Evolutionary conservation across 1,140 invertebrate species (phyloP).

Genomic region (Scaptomyza pallida): DNA sequence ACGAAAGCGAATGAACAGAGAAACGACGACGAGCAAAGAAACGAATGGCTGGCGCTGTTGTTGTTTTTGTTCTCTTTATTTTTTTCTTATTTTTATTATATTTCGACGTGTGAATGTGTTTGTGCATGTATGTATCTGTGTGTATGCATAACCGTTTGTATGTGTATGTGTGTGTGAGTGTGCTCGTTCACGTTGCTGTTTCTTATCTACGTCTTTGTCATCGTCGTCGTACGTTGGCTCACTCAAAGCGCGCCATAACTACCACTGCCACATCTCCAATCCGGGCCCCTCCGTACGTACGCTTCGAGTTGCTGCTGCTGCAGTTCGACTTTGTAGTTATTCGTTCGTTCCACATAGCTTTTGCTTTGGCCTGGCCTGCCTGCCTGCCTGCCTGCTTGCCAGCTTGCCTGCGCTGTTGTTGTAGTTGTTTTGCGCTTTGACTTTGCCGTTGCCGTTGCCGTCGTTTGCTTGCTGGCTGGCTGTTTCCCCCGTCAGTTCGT

Average conservation of each 20-base stretch:
- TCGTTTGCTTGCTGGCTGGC: too few relatives aligned
- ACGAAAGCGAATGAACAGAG: constrained; percentile 48
- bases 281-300: constrained; percentile 42
- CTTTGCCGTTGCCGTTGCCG: constrained; percentile 45
- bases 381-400: background rate
- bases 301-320: constrained; percentile 77
- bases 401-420: constrained; percentile 17
- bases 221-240: constrained; percentile 63
- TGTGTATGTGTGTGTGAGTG: constrained; percentile 37
- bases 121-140: constrained; percentile 21
- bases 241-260: constrained; percentile 77
- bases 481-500: constrained; percentile 69
- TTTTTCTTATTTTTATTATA: constrained; percentile 76
- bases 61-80: constrained; percentile 11
- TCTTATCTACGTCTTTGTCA: constrained; percentile 82
- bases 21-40: constrained; percentile 54
- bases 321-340: constrained; percentile 62
- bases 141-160: constrained; percentile 18
- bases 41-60: constrained; percentile 47
- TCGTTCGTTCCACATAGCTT: constrained; percentile 75
- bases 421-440: constrained; percentile 44
- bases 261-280: constrained; percentile 58
- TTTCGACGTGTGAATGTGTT: constrained; percentile 61
- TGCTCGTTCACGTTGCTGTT: constrained; percentile 70
- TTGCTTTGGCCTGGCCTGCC: constrained; percentile 18